Evolutionary conservation across 2,888 invertebrate species (phyloP).

Genomic region (Habrosyne pyritoides): DNA sequence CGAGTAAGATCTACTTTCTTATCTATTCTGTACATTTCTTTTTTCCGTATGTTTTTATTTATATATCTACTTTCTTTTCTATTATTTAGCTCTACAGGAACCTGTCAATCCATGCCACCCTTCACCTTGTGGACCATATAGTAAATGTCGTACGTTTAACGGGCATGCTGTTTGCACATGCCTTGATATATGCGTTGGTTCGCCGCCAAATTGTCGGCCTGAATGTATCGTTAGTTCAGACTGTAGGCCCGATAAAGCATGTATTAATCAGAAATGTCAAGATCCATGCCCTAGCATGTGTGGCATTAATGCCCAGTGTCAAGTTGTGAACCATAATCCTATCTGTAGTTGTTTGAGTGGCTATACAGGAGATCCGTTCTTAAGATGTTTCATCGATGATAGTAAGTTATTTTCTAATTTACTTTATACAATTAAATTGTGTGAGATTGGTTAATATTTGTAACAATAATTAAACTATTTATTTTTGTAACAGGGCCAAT

Average conservation of each 20-base stretch:
- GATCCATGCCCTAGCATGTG: constrained; percentile 91
- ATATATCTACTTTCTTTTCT: constrained; percentile 50
- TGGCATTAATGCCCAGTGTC: constrained; percentile 90
- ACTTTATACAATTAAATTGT: constrained; percentile 7
- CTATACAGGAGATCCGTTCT: constrained; percentile 90
- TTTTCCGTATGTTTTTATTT: constrained; percentile 34
- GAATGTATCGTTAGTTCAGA: constrained; percentile 92
- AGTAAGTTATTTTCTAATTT: constrained; percentile 76
- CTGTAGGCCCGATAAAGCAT: constrained; percentile 89
- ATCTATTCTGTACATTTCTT: constrained; percentile 54
- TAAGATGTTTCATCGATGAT: constrained; percentile 85
- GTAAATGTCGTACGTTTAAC: constrained; percentile 88
- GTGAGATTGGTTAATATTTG: neutral
- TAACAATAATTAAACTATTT: constrained; percentile 11
- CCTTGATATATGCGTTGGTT: constrained; percentile 87
- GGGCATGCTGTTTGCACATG: constrained; percentile 91
- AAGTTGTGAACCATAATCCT: constrained; percentile 91
- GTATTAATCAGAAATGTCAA: constrained; percentile 89
- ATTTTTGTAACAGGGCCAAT: constrained; percentile 64
- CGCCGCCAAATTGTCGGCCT: constrained; percentile 90
- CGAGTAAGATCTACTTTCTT: constrained; percentile 83
- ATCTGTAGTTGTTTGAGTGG: constrained; percentile 89
- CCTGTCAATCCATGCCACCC: constrained; percentile 88
- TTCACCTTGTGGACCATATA: constrained; percentile 91
- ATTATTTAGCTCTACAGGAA: constrained; percentile 71